Conservation (phyloP, 2,888 invertebrate species). For the Drosophila rubida region DNA sequence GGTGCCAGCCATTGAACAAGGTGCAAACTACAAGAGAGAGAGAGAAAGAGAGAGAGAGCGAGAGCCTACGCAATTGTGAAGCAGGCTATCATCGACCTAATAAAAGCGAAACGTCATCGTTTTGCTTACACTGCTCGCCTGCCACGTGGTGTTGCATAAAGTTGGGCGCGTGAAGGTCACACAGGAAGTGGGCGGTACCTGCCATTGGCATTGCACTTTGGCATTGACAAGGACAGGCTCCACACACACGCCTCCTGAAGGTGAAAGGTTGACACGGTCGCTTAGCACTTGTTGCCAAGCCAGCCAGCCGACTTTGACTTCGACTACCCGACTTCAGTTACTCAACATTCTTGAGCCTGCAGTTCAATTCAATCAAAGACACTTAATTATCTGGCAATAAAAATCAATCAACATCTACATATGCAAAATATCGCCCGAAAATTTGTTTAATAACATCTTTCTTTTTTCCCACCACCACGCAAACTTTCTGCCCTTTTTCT, state of each 20-base stretch:
- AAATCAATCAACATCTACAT: constrained; percentile 66
- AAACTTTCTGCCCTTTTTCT: not conserved
- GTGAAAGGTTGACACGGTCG: constrained; percentile 49
- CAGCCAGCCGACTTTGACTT: not conserved
- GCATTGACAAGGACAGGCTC: constrained; percentile 64
- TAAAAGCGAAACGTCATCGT: constrained; percentile 62
- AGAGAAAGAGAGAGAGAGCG: not conserved
- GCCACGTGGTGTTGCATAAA: constrained; percentile 52
- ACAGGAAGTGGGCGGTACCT: constrained; percentile 57
- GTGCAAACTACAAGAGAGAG: not conserved
- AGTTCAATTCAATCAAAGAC: constrained; percentile 28
- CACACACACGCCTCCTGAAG: constrained; percentile 31
- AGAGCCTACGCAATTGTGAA: constrained; percentile 44
- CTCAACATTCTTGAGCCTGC: not conserved
- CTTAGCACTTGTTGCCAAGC: constrained; percentile 58
- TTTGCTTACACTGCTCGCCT: constrained; percentile 14
- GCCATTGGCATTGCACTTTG: constrained; percentile 61
- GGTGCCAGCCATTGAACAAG: constrained; percentile 17
- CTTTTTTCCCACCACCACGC: constrained; percentile 22
- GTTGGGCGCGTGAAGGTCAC: constrained; percentile 68
- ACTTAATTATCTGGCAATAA: constrained; percentile 66
- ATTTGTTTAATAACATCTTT: not conserved
- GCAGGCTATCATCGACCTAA: constrained; percentile 75
- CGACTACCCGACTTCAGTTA: not conserved
- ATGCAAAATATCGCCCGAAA: constrained; percentile 25